Evolutionary conservation across 2,888 invertebrate genomes (phyloP), one percentile per base, ranked within the genome.

Genomic region (Nomada goodeniana): DNA sequence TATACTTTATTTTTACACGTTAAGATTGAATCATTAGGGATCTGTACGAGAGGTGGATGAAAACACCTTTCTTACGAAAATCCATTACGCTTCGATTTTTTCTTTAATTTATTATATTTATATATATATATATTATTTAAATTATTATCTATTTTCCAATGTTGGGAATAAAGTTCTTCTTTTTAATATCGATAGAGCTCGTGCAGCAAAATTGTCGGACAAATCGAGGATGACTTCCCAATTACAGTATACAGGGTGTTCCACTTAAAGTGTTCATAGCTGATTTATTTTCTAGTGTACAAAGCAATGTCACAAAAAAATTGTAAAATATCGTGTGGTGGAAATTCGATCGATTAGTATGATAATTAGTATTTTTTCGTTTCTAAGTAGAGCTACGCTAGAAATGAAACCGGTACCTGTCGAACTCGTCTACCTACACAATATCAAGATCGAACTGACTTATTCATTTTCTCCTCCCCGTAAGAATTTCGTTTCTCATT

Each of bases 261-360:
- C 75, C 78, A 76, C 71, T 86, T 80, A 71, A 75, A 78, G 86
- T 86, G 80, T 86, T 86, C 83, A 83, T 86, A 83, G 64, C 10
- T 75, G 59, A 20, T 69, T 83, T 76, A 76, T 76, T 86, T 83
- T 55, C 47, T 36, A 65, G n/a, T 78, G 75, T 85, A 81, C 57
- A 70, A 73, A 80, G 57, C 50, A 55, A 63, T 36, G 10, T 71
- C 29, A 50, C 42, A 59, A 3, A 47, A 7, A 47, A 72, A 42
- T 36, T 74, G 78, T 63, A 78, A 78, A 57, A 47, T 74, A 76
- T 57, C 20, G 29, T n/a, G 26, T 18, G 44, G 20, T n/a, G 42
- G 47, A 36, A 65, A 11, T 61, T n/a, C 50, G n/a, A 53, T 53
- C 68, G 13, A 55, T 74, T 68, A 67, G 23, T 74, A 74, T 20